Conservation (phyloP, 1,140 invertebrate species). For the Chlorops oryzae region DNA sequence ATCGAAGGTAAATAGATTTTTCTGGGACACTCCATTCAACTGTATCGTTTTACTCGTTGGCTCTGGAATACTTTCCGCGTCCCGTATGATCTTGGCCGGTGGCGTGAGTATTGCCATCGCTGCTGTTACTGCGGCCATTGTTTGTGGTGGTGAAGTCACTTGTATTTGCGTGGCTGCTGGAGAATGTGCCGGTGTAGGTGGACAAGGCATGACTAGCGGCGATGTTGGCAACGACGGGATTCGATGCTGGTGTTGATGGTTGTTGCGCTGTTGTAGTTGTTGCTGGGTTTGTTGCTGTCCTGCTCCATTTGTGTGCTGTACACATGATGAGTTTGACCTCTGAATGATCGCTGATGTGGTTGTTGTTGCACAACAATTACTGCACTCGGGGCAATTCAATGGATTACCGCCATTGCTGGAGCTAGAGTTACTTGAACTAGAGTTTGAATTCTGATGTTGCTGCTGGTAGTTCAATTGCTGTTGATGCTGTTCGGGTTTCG, state of each 20-base stretch:
- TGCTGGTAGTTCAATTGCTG: slow-evolving; percentile 39
- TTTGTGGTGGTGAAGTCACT: slow-evolving; percentile 34
- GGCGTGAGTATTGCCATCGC: slow-evolving; percentile 43
- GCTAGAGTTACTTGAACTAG: slow-evolving; percentile 47
- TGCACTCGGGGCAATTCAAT: no score
- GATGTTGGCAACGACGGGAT: slow-evolving; percentile 66
- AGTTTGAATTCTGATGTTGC: slow-evolving; percentile 50
- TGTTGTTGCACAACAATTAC: no score
- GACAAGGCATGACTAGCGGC: slow-evolving; percentile 53
- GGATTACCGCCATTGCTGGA: slow-evolving; percentile 33
- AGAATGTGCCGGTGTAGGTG: slow-evolving; percentile 46
- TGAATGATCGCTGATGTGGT: no score
- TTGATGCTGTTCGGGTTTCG: slow-evolving; percentile 55
- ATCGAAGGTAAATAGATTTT: slow-evolving; percentile 35
- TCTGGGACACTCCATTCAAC: not conserved
- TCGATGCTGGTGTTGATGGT: slow-evolving; percentile 19
- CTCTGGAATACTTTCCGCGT: not conserved
- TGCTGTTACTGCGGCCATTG: slow-evolving; percentile 31
- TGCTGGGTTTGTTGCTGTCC: no score
- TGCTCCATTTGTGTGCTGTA: no score
- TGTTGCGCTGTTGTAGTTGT: slow-evolving; percentile 3
- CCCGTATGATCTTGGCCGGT: slow-evolving; percentile 11
- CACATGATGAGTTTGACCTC: not conserved
- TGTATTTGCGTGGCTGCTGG: slow-evolving; percentile 35
- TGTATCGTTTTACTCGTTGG: not conserved